phyloP scores from a whole-genome alignment of 37 sponge, comb jelly and placozoan genomes.

The Cliona cf. orientalis region DNA sequence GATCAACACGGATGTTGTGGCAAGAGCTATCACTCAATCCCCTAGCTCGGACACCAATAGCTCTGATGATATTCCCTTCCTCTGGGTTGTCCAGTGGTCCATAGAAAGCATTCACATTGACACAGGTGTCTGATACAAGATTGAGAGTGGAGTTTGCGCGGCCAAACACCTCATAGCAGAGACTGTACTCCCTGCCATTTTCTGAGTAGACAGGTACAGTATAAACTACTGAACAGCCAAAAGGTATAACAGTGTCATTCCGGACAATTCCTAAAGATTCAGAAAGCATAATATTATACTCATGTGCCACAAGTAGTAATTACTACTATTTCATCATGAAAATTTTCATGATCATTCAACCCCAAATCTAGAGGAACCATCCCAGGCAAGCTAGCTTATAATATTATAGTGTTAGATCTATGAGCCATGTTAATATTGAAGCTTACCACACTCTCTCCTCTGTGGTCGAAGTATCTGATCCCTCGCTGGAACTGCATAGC shows the following conservation, averaged over 20 bases:
- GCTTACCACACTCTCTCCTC: conserved; percentile 59
- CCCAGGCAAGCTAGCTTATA: too few species aligned
- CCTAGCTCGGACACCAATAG: conserved; percentile 49
- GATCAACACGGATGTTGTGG: conserved; percentile 40
- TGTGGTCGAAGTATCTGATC: conserved; percentile 41
- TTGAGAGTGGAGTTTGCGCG: conserved; percentile 31
- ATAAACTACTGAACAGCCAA: conserved; percentile 55
- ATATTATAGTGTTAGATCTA: background rate
- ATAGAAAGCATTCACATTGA: conserved; percentile 68
- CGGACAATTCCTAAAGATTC: conserved; percentile 8
- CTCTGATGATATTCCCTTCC: conserved; percentile 53
- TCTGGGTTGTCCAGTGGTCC: conserved; percentile 27
- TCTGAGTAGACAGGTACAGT: conserved; percentile 32
- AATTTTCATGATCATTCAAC: background rate
- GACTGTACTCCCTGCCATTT: background rate
- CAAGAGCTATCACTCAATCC: conserved; percentile 12
- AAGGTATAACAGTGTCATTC: conserved; percentile 59
- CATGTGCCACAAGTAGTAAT: too few species aligned
- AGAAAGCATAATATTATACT: too few species aligned
- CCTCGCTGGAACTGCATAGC: conserved; percentile 27
- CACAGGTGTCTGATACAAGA: conserved; percentile 68
- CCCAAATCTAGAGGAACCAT: too few species aligned
- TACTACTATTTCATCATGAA: too few species aligned
- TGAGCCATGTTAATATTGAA: background rate
- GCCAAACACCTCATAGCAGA: conserved; percentile 79